Percentiles rank a stretch among this genome's conserved stretches.
These are phyloP conservation scores for Drosophila eugracilis DNA, from an alignment of 1,140 invertebrate genomes.

Conservation along the genomic window DNA sequence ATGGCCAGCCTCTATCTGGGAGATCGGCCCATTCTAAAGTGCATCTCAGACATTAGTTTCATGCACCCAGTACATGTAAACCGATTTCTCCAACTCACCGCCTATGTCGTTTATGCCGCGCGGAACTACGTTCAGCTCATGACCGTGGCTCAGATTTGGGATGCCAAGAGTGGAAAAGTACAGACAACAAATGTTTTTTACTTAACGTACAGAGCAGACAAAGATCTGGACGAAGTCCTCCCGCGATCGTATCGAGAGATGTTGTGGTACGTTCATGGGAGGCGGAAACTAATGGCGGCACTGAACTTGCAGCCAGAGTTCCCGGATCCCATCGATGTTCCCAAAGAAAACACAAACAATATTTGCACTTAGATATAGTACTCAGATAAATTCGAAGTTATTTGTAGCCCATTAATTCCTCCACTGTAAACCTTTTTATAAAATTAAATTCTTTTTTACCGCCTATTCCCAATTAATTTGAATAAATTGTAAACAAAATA, in stretches of 20 bases:
- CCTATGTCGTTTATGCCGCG: constrained; percentile 89
- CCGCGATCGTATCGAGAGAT: constrained; percentile 91
- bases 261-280: constrained; percentile 90
- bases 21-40: constrained; percentile 86
- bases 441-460: background rate
- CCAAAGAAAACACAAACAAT: background rate
- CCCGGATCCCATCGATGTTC: background rate
- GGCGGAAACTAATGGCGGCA: constrained; percentile 86
- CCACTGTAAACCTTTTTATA: too few relatives aligned
- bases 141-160: constrained; percentile 89
- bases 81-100: constrained; percentile 88
- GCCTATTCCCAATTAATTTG: background rate
- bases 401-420: background rate
- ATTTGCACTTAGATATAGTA: constrained; percentile 1
- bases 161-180: constrained; percentile 86
- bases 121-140: constrained; percentile 88
- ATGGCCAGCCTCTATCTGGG: constrained; percentile 87
- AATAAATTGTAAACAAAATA: background rate
- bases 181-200: constrained; percentile 91
- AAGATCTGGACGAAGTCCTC: constrained; percentile 87
- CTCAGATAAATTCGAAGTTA: background rate
- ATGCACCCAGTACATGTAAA: constrained; percentile 89
- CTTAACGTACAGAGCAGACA: constrained; percentile 88
- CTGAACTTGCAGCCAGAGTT: constrained; percentile 48
- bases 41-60: constrained; percentile 91